These are phyloP conservation scores for Eubasilissa splendida DNA, from an alignment of 2,888 invertebrate species.

Conservation along the genomic window DNA sequence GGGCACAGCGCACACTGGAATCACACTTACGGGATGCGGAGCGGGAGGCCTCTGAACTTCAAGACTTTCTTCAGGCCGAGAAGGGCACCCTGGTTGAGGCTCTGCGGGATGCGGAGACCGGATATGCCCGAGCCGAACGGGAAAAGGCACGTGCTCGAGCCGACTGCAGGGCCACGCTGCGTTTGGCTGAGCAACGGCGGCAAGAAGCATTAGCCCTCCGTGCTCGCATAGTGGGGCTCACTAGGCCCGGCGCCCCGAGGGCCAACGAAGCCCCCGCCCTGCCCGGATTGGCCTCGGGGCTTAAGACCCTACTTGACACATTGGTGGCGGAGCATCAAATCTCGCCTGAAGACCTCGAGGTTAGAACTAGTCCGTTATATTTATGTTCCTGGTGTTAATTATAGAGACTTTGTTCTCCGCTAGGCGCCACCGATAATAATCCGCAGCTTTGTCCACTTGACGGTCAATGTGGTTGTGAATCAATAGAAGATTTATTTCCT, in stretches of 20 bases:
- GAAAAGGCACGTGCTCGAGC: conserved; percentile 77
- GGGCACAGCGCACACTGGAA: conserved; percentile 77
- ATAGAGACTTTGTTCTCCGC: too few species aligned
- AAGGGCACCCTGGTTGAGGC: conserved; percentile 86
- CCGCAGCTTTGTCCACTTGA: too few species aligned
- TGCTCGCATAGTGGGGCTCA: conserved; percentile 72
- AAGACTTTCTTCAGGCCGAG: conserved; percentile 91
- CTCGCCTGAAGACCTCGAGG: conserved; percentile 83
- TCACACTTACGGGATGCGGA: conserved; percentile 86
- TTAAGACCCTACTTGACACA: conserved; percentile 81
- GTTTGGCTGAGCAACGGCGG: conserved; percentile 86
- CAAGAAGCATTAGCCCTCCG: conserved; percentile 73
- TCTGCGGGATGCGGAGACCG: conserved; percentile 82
- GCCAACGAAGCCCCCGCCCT: conserved; percentile 57
- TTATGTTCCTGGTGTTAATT: too few species aligned
- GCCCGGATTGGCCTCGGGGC: conserved; percentile 77
- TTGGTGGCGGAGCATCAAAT: conserved; percentile 82
- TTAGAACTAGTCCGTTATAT: conserved; percentile 61
- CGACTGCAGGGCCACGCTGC: conserved; percentile 84
- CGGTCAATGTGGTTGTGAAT: too few species aligned
- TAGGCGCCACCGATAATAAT: too few species aligned
- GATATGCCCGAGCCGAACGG: conserved; percentile 67
- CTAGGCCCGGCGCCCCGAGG: conserved; percentile 57
- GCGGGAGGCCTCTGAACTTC: conserved; percentile 85
- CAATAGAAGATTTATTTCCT: too few species aligned